phyloP scores from a whole-genome alignment of 2,888 invertebrate genomes.

The Craniophora ligustri region DNA sequence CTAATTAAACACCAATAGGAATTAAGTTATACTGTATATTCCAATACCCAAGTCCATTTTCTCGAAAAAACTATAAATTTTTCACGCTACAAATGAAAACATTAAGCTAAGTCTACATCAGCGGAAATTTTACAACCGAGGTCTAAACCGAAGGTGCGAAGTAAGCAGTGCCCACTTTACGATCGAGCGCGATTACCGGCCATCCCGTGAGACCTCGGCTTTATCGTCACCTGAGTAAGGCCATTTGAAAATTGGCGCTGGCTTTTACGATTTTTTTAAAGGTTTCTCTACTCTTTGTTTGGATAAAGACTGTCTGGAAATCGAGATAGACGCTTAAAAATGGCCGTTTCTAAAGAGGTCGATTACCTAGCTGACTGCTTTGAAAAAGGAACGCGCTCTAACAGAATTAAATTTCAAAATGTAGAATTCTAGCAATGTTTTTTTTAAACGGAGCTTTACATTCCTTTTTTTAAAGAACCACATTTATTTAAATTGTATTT shows the following conservation, averaged over 20 bases:
- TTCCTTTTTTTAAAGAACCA: background rate
- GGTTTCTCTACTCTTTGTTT: slow-evolving; percentile 32
- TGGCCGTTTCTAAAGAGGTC: slow-evolving; percentile 8
- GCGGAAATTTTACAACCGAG: slow-evolving; percentile 51
- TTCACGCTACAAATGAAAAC: slow-evolving; percentile 39
- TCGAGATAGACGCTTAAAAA: slow-evolving; percentile 7
- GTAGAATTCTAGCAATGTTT: background rate
- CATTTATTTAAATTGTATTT: too few species aligned
- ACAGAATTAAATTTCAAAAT: background rate
- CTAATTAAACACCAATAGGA: background rate
- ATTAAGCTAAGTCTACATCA: slow-evolving; percentile 56
- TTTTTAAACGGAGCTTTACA: background rate
- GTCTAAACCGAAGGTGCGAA: slow-evolving; percentile 59
- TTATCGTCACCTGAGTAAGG: slow-evolving; percentile 86
- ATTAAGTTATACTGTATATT: too few species aligned
- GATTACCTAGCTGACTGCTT: slow-evolving; percentile 11
- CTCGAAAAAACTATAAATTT: background rate
- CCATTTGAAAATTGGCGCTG: slow-evolving; percentile 67
- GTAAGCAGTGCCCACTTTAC: slow-evolving; percentile 79
- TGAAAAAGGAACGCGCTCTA: slow-evolving; percentile 2
- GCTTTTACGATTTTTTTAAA: slow-evolving; percentile 53
- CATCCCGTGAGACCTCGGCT: slow-evolving; percentile 68
- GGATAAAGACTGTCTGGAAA: slow-evolving; percentile 14
- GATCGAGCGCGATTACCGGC: slow-evolving; percentile 71
- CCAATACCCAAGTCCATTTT: background rate